Conservation (phyloP, 2,888 invertebrate species). For the Rhagium mordax region DNA sequence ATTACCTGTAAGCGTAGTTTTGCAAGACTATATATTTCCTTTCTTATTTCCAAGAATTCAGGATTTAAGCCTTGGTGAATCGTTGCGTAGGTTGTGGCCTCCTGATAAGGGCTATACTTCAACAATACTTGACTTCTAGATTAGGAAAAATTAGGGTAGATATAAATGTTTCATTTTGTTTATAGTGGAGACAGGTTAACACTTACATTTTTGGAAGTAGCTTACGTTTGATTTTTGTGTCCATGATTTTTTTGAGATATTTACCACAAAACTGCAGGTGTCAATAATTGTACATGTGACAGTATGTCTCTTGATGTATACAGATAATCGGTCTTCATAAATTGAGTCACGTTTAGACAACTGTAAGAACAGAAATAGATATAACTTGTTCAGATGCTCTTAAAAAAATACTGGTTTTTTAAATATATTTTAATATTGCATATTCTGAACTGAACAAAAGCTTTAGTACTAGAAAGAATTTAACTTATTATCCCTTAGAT, state of each 20-base stretch:
- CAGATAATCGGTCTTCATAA: no score
- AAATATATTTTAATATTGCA: no score
- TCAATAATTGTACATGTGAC: no score
- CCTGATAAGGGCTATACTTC: not conserved
- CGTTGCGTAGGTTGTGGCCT: not conserved
- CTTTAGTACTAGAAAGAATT: no score
- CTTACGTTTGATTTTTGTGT: constrained; percentile 26
- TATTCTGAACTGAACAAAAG: no score
- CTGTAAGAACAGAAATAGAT: no score
- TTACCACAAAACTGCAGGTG: no score
- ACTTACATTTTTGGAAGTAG: constrained; percentile 26
- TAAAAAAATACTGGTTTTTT: no score
- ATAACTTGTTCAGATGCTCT: no score
- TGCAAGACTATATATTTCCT: not conserved
- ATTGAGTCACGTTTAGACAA: no score
- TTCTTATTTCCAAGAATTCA: not conserved
- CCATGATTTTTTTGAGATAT: constrained; percentile 14
- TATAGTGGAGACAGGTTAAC: not conserved
- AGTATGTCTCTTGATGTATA: no score
- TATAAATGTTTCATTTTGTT: not conserved
- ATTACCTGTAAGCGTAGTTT: not conserved
- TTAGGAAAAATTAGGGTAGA: not conserved
- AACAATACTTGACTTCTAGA: not conserved
- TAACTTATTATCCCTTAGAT: no score
- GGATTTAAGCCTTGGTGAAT: not conserved